These are phyloP conservation scores for Diacarnus erythraeanus DNA, from an alignment of 37 sponge, comb jelly and placozoan species.

Conservation along the genomic window DNA sequence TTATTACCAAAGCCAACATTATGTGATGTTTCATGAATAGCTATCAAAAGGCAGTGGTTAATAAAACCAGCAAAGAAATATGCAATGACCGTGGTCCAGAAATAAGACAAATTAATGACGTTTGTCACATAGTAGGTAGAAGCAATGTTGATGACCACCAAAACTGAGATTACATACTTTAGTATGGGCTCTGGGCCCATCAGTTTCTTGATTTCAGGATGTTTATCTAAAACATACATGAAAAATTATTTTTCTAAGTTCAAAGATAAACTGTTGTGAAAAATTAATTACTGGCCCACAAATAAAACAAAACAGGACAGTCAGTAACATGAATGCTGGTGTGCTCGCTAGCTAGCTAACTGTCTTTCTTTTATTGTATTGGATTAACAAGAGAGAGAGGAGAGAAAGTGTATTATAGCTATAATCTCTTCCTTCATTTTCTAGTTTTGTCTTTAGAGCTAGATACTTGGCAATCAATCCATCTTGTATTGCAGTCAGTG, in stretches of 20 bases:
- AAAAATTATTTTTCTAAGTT: constrained; percentile 92
- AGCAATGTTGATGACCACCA: constrained; percentile 89
- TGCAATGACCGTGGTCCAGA: constrained; percentile 66
- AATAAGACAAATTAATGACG: constrained; percentile 52
- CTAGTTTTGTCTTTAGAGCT: too few relatives aligned
- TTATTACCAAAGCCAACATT: constrained; percentile 91
- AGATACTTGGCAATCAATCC: too few relatives aligned
- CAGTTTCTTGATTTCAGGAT: constrained; percentile 94
- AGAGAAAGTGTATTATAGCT: too few relatives aligned
- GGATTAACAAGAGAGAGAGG: too few relatives aligned
- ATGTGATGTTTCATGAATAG: constrained; percentile 97
- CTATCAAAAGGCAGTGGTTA: constrained; percentile 94
- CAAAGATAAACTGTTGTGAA: too few relatives aligned
- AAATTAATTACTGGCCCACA: neutral
- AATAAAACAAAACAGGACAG: neutral
- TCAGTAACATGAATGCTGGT: neutral
- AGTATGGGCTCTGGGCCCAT: constrained; percentile 90
- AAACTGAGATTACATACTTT: constrained; percentile 78
- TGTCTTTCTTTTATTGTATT: too few relatives aligned
- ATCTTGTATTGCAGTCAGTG: too few relatives aligned
- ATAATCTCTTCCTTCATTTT: too few relatives aligned
- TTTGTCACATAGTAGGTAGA: constrained; percentile 69
- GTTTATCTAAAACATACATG: too few relatives aligned
- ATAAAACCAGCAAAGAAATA: constrained; percentile 90
- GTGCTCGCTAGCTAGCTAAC: too few relatives aligned